Conservation (phyloP, 2,797 vertebrate species). For the Tragopan temminckii region DNA sequence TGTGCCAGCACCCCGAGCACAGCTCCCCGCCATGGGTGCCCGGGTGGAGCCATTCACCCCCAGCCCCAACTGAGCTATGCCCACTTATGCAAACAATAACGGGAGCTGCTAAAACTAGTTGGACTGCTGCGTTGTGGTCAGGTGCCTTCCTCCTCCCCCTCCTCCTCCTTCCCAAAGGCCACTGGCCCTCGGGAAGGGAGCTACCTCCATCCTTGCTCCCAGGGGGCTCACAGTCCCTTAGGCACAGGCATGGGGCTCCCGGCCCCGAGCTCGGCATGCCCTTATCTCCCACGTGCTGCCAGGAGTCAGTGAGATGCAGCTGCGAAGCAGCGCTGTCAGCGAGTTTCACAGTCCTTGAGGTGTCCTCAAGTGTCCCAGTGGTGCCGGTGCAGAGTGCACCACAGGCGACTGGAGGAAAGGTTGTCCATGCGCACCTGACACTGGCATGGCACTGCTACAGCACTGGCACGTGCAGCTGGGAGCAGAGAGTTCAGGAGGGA, state of each 20-base stretch:
- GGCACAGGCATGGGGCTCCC: rapidly evolving
- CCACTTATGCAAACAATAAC: not conserved
- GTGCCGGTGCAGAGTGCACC: not conserved
- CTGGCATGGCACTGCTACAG: not conserved
- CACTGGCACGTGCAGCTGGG: rapidly evolving
- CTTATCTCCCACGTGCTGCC: not conserved
- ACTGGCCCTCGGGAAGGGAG: not conserved
- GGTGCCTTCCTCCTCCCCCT: conserved; percentile 2
- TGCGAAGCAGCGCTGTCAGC: not conserved
- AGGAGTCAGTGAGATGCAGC: not conserved
- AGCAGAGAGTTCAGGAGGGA: not conserved
- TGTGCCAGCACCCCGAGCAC: rapidly evolving
- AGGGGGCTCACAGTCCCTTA: not conserved
- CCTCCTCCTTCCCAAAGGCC: not conserved
- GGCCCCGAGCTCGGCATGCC: rapidly evolving
- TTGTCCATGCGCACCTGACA: not conserved
- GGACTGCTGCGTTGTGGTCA: conserved; percentile 53
- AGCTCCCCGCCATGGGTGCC: not conserved
- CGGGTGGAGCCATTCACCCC: not conserved
- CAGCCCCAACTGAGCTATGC: rapidly evolving
- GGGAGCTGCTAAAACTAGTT: conserved; percentile 4
- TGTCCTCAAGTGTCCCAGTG: conserved; percentile 10
- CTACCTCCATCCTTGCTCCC: not conserved
- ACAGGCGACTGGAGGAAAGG: not conserved
- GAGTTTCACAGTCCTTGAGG: conserved; percentile 45